A percentile compares a stretch with the other conserved stretches of the same genome.
These are phyloP conservation scores for Chrosomus eos DNA, from an alignment of 2,797 vertebrate genomes.

Conservation along the genomic window DNA sequence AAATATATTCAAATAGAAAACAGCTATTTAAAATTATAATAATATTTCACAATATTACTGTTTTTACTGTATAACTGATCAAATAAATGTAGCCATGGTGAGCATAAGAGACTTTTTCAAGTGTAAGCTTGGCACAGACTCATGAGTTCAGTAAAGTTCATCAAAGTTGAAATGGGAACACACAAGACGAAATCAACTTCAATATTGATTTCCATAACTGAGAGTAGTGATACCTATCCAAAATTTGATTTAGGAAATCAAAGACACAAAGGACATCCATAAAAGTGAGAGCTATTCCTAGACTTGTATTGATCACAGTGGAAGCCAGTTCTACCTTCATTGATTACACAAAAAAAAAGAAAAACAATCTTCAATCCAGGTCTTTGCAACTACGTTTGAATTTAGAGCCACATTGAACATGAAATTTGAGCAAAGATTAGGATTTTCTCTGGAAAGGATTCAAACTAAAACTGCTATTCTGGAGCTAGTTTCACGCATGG, in stretches of 20 bases:
- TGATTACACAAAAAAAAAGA: background rate
- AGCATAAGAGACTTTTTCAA: no score
- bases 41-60: background rate
- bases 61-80: background rate
- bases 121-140: background rate
- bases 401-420: background rate
- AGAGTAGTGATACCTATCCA: constrained; percentile 1
- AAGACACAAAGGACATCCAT: constrained; percentile 22
- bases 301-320: constrained; percentile 50
- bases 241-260: constrained; percentile 27
- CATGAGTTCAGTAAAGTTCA: background rate
- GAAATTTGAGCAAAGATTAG: background rate
- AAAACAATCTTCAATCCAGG: background rate
- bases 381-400: background rate
- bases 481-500: background rate
- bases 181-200: background rate
- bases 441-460: background rate
- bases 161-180: constrained; percentile 18
- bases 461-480: background rate
- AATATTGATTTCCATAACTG: constrained; percentile 19
- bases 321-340: background rate
- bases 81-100: background rate
- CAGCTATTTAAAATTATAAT: background rate
- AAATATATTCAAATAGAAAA: no score
- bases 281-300: constrained; percentile 9